Conservation (phyloP, 2,113 vertebrate species). For the Calypte anna region DNA sequence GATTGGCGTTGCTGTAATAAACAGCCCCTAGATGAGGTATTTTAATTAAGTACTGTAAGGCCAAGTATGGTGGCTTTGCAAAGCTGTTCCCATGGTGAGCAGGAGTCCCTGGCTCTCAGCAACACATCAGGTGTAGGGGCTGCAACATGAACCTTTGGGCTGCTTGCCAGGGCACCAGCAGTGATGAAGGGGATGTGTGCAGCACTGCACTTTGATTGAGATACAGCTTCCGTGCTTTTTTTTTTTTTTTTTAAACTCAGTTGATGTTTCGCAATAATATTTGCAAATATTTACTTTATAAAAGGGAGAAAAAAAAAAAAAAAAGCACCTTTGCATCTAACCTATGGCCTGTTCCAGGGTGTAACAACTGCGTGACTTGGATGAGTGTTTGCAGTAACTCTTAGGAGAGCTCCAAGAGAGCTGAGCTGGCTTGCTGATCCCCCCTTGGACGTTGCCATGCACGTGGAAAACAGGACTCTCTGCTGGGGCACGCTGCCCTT, state of each 20-base stretch:
- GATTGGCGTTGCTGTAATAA: constrained; percentile 14
- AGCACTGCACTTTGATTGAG: background rate
- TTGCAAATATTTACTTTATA: background rate
- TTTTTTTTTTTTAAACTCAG: background rate
- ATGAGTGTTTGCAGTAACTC: background rate
- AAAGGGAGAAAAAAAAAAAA: background rate
- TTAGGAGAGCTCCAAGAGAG: background rate
- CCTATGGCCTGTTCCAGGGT: background rate
- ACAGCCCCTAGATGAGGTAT: constrained; percentile 19
- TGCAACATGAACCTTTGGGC: background rate
- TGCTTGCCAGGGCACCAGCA: background rate
- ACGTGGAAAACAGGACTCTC: background rate
- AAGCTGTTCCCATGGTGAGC: background rate
- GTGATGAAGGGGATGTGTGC: background rate
- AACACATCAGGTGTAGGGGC: background rate
- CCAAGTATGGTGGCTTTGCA: background rate
- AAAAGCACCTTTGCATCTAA: background rate
- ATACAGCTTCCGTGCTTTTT: background rate
- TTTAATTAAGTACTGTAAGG: constrained; percentile 33
- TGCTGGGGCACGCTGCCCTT: background rate
- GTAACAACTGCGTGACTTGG: background rate
- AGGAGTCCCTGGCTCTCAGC: background rate
- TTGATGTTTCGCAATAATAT: background rate
- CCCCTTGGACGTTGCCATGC: background rate
- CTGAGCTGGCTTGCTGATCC: background rate